Conservation (phyloP, 1,140 invertebrate species). For the Cryptotermes secundus region DNA sequence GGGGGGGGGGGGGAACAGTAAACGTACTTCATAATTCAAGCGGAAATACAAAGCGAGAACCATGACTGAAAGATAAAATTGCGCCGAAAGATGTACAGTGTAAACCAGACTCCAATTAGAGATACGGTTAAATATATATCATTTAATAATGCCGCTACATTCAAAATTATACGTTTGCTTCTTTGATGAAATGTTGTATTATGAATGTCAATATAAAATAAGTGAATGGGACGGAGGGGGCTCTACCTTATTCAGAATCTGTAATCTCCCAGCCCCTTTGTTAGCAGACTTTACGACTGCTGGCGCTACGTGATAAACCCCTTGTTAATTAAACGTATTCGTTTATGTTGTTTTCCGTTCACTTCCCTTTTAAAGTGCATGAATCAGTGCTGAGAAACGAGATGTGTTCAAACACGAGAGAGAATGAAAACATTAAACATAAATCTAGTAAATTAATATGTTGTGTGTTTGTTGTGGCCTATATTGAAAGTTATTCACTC, state of each 20-base stretch:
- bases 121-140: too few relatives aligned
- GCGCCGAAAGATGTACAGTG: too few relatives aligned
- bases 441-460: not conserved
- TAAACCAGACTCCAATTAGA: too few relatives aligned
- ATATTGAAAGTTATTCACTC: not conserved
- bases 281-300: too few relatives aligned
- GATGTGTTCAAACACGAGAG: not conserved
- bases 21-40: too few relatives aligned
- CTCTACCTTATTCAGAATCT: too few relatives aligned
- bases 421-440: not conserved
- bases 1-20: too few relatives aligned
- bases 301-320: not conserved
- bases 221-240: not conserved
- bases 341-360: not conserved
- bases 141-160: too few relatives aligned
- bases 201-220: not conserved
- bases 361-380: not conserved
- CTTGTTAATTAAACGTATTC: slow-evolving; percentile 13
- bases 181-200: not conserved
- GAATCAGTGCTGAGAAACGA: not conserved
- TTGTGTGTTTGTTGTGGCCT: not conserved
- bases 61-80: too few relatives aligned
- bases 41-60: too few relatives aligned
- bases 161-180: not conserved
- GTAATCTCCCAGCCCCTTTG: too few relatives aligned